Evolutionary conservation across 2,113 vertebrate genomes (phyloP).

Genomic region (Pygathrix nemaeus): DNA sequence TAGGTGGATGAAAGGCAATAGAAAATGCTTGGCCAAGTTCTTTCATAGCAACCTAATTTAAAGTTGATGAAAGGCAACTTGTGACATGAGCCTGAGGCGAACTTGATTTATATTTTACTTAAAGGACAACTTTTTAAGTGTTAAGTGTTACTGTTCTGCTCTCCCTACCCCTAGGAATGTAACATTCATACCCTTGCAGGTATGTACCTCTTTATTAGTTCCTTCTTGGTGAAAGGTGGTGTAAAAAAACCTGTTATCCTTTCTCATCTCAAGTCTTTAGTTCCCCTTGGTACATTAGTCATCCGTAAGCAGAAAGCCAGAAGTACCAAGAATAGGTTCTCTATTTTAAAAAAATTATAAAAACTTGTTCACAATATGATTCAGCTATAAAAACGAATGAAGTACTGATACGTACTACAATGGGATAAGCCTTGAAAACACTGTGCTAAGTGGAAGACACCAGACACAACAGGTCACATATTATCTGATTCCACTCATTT

Average conservation of each 20-base stretch:
- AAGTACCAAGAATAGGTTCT: slow-evolving; percentile 31
- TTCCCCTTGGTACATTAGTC: not conserved
- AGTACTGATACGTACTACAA: not conserved
- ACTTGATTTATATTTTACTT: not conserved
- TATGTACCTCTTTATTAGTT: not conserved
- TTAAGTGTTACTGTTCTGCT: not conserved
- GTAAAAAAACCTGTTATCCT: not conserved
- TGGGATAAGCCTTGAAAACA: not conserved
- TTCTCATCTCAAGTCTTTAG: not conserved
- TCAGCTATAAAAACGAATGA: not conserved
- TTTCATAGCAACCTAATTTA: not conserved
- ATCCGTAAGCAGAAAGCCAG: not conserved
- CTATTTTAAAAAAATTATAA: not conserved
- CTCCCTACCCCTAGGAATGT: not conserved
- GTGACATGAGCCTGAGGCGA: not conserved
- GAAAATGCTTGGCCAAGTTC: not conserved
- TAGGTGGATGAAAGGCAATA: not conserved
- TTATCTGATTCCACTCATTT: not conserved
- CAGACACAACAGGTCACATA: not conserved
- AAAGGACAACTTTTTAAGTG: not conserved
- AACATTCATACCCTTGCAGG: not conserved
- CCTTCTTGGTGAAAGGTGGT: not conserved
- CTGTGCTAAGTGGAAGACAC: not conserved
- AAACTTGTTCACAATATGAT: not conserved
- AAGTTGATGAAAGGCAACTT: not conserved